Conservation (phyloP, 2,888 invertebrate species). For the Agriopis aurantiaria region DNA sequence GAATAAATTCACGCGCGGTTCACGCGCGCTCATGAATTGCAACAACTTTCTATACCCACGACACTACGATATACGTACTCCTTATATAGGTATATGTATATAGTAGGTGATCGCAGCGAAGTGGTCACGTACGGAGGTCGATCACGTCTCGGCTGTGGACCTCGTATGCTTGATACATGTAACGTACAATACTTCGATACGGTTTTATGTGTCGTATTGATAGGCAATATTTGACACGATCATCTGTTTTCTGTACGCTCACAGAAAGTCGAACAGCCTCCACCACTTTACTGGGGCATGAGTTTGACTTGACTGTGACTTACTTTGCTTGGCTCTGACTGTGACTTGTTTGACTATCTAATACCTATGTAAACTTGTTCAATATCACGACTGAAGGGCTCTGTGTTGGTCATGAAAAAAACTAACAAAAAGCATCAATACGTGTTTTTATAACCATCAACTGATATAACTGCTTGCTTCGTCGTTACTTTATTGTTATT, state of each 20-base stretch:
- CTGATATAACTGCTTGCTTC: too few relatives aligned
- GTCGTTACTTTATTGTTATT: too few relatives aligned
- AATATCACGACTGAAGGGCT: too few relatives aligned
- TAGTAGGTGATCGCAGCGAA: slow-evolving; percentile 11
- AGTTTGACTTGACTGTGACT: too few relatives aligned
- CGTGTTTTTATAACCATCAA: too few relatives aligned
- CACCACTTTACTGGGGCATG: too few relatives aligned
- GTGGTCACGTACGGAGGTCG: slow-evolving; percentile 26
- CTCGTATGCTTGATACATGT: slow-evolving; percentile 14
- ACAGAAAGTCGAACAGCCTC: neutral
- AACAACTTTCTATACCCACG: neutral
- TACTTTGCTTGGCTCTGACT: too few relatives aligned
- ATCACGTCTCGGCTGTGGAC: slow-evolving; percentile 18
- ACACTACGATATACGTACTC: neutral
- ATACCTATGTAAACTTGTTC: too few relatives aligned
- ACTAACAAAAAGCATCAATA: too few relatives aligned
- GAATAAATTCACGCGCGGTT: too few relatives aligned
- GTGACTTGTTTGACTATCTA: too few relatives aligned
- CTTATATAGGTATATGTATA: neutral
- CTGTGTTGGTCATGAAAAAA: too few relatives aligned
- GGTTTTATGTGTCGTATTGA: slow-evolving; percentile 6
- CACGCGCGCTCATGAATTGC: slow-evolving; percentile 1
- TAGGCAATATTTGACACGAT: slow-evolving; percentile 15
- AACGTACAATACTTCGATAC: slow-evolving; percentile 15
- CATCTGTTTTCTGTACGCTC: slow-evolving; percentile 4